These are phyloP conservation scores for Labrus mixtus DNA, from an alignment of 2,113 vertebrate species.

Conservation along the genomic window DNA sequence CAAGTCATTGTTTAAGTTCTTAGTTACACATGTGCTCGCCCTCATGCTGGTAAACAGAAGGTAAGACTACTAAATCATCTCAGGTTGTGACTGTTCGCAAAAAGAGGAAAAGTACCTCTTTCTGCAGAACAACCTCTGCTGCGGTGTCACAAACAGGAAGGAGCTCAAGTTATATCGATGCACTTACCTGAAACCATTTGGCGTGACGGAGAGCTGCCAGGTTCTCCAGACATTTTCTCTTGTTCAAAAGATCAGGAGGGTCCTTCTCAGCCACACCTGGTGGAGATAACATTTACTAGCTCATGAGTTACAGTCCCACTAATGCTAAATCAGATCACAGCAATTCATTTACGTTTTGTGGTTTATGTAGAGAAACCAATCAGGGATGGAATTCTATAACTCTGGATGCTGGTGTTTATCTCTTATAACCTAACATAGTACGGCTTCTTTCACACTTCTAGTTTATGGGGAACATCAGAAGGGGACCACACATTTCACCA, in stretches of 20 bases:
- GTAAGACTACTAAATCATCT: too few relatives aligned
- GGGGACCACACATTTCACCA: not conserved
- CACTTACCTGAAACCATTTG: conserved; percentile 91
- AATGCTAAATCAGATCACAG: not conserved
- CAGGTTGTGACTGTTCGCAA: too few relatives aligned
- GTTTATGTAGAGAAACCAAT: conserved; percentile 1
- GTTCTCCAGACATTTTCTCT: conserved; percentile 84
- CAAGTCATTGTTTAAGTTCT: too few relatives aligned
- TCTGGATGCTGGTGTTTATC: not conserved
- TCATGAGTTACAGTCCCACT: conserved; percentile 24
- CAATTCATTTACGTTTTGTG: not conserved
- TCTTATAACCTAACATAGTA: conserved; percentile 12
- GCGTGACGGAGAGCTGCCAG: conserved; percentile 87
- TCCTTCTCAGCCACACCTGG: conserved; percentile 67
- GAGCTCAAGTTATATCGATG: not conserved
- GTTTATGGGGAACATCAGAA: conserved; percentile 23
- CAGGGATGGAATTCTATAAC: conserved; percentile 1
- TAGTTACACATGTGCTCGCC: too few relatives aligned
- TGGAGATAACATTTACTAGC: conserved; percentile 25
- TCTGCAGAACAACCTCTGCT: not conserved
- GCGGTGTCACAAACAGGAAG: not conserved
- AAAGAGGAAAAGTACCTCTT: too few relatives aligned
- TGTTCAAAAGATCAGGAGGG: conserved; percentile 81
- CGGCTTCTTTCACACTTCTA: not conserved
- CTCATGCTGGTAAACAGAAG: too few relatives aligned